These are phyloP conservation scores for Mystacornis crossleyi DNA, from an alignment of 2,113 vertebrate species.

Conservation along the genomic window DNA sequence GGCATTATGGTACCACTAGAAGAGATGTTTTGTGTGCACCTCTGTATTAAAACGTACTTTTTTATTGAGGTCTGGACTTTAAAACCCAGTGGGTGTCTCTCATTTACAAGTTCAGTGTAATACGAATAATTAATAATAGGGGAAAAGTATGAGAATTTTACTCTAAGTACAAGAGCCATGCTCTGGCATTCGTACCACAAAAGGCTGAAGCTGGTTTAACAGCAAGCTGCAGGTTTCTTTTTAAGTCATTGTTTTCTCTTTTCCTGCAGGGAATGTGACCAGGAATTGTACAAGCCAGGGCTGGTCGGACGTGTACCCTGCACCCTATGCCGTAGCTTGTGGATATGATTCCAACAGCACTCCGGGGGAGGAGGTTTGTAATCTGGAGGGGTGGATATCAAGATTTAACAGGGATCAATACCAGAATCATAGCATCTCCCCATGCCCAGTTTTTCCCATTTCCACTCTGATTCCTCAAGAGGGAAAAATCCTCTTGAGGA, in stretches of 20 bases:
- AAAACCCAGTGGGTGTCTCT: not conserved
- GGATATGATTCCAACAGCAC: conserved; percentile 81
- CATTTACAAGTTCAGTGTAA: not conserved
- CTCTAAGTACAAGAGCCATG: not conserved
- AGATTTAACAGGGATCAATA: not conserved
- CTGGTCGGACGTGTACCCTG: conserved; percentile 85
- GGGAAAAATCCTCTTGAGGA: not conserved
- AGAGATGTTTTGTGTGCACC: not conserved
- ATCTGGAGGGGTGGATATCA: no score
- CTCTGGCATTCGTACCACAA: not conserved
- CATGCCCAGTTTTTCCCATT: not conserved
- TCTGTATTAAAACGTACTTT: not conserved
- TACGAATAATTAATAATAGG: not conserved
- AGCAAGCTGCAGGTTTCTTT: not conserved
- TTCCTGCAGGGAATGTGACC: conserved; percentile 85
- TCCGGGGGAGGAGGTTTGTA: conserved; percentile 79
- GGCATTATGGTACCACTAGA: not conserved
- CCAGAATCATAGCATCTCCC: not conserved
- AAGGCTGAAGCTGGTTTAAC: not conserved
- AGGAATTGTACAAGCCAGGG: conserved; percentile 87
- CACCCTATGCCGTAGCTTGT: conserved; percentile 81
- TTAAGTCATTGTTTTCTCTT: not conserved
- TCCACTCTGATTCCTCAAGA: not conserved
- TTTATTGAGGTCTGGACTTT: not conserved
- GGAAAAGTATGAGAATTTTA: not conserved